Evolutionary conservation across 2,797 vertebrate species (phyloP).

Genomic region (Schizopygopsis pylzovi): DNA sequence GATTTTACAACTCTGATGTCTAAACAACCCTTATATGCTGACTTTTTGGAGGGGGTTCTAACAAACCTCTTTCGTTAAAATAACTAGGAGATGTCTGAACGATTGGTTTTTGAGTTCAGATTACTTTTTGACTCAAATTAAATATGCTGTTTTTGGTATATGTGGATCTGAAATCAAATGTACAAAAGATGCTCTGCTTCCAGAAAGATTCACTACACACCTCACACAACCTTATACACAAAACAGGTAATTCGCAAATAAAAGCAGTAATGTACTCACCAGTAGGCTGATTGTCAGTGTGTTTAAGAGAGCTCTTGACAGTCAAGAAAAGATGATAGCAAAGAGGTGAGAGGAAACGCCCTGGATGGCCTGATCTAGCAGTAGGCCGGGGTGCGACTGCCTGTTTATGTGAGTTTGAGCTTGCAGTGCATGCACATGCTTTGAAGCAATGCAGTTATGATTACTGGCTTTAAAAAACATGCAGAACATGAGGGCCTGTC

Average conservation of each 20-base stretch:
- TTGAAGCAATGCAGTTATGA: not conserved
- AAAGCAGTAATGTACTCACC: conserved; percentile 19
- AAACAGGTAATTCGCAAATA: not conserved
- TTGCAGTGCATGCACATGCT: not conserved
- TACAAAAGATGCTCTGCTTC: not conserved
- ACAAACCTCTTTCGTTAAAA: not conserved
- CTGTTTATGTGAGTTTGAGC: conserved; percentile 1
- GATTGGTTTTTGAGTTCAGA: not conserved
- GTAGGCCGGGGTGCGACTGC: conserved; percentile 17
- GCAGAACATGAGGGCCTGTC: not conserved
- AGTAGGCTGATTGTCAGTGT: not conserved
- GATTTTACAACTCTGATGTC: not conserved
- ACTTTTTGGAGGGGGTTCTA: not conserved
- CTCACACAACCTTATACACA: not conserved
- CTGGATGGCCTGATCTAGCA: conserved; percentile 20
- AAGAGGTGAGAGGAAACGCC: conserved; percentile 35
- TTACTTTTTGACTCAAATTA: not conserved
- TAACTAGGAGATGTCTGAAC: not conserved
- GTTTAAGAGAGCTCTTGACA: conserved; percentile 1
- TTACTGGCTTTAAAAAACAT: not conserved
- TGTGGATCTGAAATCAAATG: not conserved
- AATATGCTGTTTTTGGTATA: not conserved
- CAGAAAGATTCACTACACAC: not conserved
- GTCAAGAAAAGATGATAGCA: not conserved
- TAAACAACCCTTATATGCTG: not conserved